Base-by-base conservation (phyloP, 2,888 invertebrate genomes). In the Rugalucina vietnamica region DNA sequence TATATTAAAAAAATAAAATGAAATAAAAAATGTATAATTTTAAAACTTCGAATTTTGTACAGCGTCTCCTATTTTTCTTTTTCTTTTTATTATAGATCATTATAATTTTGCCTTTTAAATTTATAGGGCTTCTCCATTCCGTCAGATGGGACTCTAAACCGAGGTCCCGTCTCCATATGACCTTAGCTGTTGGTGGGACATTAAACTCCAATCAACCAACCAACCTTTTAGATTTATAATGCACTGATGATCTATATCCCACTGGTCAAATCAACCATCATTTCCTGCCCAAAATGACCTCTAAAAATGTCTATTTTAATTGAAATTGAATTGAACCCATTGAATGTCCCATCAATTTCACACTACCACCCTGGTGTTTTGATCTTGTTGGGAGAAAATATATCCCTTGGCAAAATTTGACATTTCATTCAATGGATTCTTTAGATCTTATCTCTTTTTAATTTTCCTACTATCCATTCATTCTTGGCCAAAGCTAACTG, bases 231-330 rank as follows among this genome's bases (percentile, higher is more conserved):
- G n/a, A n/a, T n/a, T n/a, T n/a, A n/a, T n/a, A n/a, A n/a, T n/a
- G n/a, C n/a, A n/a, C n/a, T n/a, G 60, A 60, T 60, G 60, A 60
- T 65, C 65, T 34, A 65, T 65, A 24, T 34, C 21, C 8, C 21
- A 65, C 34, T 65, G 65, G 65, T 65, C 65, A 65, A 65, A 24
- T 65, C 34, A 65, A 65, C 65, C 65, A 65, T 65, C 65, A 34
- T 34, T 65, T 65, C 65, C 65, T 65, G 65, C 10, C 10, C 24
- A 32, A 65, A 34, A 65, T 65, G 65, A 34, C 18, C 34, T 4
- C 29, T 65, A 65, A 65, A 65, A 65, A 65, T 65, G 65, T 65
- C 65, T 34, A 65, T 65, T 65, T 65, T 65, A 65, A 65, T 65
- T 65, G 65, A 65, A 65, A 65, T 34, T 4, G 34, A 65, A 65